Evolutionary conservation across 1,140 invertebrate genomes (phyloP).

Genomic region (Brachionus calyciflorus): DNA sequence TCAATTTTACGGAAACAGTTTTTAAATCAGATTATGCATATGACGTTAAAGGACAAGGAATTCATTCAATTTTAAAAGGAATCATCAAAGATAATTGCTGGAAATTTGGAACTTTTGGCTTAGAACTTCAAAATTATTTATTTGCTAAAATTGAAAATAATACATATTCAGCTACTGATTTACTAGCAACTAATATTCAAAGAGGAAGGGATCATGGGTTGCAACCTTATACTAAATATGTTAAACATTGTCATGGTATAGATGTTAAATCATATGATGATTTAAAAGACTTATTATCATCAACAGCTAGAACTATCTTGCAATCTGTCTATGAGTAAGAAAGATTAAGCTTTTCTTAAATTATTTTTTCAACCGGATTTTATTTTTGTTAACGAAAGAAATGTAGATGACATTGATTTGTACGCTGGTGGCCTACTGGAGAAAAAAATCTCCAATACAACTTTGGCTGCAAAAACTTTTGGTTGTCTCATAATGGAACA

Average conservation of each 20-base stretch:
- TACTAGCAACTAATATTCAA: conserved; percentile 94
- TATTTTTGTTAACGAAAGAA: too few species aligned
- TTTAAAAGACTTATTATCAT: not conserved
- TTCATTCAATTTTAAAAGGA: conserved; percentile 23
- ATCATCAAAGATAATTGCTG: not conserved
- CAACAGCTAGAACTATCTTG: not conserved
- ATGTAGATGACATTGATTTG: conserved; percentile 44
- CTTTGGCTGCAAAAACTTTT: conserved; percentile 69
- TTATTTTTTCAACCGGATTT: too few species aligned
- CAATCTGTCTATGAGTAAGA: not conserved
- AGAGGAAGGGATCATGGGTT: conserved; percentile 87
- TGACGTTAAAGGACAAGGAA: not conserved
- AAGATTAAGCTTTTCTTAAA: not conserved
- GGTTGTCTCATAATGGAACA: conserved; percentile 89
- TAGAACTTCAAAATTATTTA: conserved; percentile 22
- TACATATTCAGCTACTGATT: conserved; percentile 67
- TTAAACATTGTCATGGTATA: conserved; percentile 14
- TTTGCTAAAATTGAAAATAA: conserved; percentile 37
- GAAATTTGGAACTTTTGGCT: conserved; percentile 27
- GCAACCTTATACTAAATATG: conserved; percentile 81
- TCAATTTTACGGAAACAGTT: not conserved
- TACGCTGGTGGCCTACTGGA: conserved; percentile 38
- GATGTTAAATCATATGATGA: not conserved
- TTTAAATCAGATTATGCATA: conserved; percentile 28
- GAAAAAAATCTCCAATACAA: conserved; percentile 62